phyloP scores from a whole-genome alignment of 2,113 vertebrate species.

The Calypte anna region DNA sequence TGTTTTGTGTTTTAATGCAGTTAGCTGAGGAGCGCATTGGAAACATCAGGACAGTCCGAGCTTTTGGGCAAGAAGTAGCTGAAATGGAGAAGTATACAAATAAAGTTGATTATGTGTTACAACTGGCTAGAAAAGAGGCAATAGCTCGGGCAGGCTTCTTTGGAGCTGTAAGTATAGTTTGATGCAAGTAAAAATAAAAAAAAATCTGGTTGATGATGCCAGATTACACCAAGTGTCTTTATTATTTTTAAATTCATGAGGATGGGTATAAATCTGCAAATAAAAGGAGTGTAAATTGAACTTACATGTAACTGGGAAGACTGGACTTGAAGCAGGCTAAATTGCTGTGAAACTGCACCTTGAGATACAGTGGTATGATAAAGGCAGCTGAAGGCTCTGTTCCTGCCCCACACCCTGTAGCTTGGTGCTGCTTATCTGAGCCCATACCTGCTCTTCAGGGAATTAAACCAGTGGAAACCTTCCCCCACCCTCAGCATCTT shows the following conservation, averaged over 20 bases:
- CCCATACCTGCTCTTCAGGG: not conserved
- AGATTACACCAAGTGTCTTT: not conserved
- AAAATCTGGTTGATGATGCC: not conserved
- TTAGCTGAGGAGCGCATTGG: slow-evolving; percentile 96
- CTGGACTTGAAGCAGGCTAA: not conserved
- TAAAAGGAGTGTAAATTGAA: slow-evolving; percentile 2
- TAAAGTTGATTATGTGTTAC: slow-evolving; percentile 83
- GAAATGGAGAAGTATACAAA: slow-evolving; percentile 85
- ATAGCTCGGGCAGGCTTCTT: slow-evolving; percentile 88
- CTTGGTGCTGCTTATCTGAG: not conserved
- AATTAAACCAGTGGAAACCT: not conserved
- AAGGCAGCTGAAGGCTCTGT: not conserved
- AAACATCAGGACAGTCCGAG: slow-evolving; percentile 93
- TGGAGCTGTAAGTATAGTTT: slow-evolving; percentile 84
- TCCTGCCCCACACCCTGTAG: not conserved
- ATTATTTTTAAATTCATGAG: not conserved
- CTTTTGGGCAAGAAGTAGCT: slow-evolving; percentile 91
- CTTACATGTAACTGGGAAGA: not conserved
- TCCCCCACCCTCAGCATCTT: not conserved
- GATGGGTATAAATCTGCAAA: not conserved
- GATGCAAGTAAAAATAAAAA: not conserved
- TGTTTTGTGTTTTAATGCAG: slow-evolving; percentile 67
- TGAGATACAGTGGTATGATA: not conserved
- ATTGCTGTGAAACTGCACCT: not conserved
- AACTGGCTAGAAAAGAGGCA: slow-evolving; percentile 88